Evolutionary conservation across 2,888 invertebrate genomes (phyloP).

Genomic region (Macroteleia sp.): DNA sequence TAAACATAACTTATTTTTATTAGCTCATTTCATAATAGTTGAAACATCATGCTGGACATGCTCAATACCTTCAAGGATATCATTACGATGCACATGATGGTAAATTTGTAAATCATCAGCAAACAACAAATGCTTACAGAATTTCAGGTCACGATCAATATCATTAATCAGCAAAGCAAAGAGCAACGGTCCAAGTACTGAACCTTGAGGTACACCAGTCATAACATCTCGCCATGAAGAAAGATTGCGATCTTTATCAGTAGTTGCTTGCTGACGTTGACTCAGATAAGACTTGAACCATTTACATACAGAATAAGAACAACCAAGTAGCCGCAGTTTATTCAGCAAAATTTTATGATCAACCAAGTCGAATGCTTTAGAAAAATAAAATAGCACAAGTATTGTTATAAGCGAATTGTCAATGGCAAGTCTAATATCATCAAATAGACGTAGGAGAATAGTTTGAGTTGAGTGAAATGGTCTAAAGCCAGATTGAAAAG

Average conservation of each 20-base stretch:
- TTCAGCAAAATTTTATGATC: not conserved
- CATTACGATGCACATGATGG: not conserved
- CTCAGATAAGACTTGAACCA: constrained; percentile 9
- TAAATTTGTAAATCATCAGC: not conserved
- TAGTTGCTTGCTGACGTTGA: not conserved
- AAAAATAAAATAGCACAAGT: constrained; percentile 11
- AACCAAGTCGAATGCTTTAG: constrained; percentile 16
- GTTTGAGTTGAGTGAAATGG: constrained; percentile 1
- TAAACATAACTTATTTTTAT: not conserved
- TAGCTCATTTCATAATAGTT: not conserved
- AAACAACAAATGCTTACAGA: not conserved
- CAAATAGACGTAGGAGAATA: not conserved
- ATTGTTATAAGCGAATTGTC: not conserved
- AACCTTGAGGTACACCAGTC: not conserved
- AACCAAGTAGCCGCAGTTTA: not conserved
- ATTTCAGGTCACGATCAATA: not conserved
- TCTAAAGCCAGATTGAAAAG: constrained; percentile 8
- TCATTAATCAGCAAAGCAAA: constrained; percentile 1
- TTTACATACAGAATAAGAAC: not conserved
- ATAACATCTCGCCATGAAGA: not conserved
- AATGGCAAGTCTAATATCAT: not conserved
- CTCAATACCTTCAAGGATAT: not conserved
- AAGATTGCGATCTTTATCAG: not conserved
- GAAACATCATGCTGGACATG: not conserved
- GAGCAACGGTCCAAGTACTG: not conserved